Evolutionary conservation across 2,113 vertebrate genomes (phyloP).

Genomic region (Uropsilus gracilis): DNA sequence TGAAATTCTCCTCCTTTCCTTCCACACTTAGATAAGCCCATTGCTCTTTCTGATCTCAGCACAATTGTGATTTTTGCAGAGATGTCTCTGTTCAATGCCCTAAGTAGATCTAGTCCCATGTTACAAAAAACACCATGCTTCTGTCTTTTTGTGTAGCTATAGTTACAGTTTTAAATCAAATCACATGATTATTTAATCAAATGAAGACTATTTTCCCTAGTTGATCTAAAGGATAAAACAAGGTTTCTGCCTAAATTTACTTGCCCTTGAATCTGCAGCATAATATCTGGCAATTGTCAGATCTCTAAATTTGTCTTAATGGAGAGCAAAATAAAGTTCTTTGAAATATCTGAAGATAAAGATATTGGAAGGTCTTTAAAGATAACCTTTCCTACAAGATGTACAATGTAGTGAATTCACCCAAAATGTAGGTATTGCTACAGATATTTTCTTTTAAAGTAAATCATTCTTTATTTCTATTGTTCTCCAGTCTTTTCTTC

Average conservation of each 20-base stretch:
- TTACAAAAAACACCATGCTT: not conserved
- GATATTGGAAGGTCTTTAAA: not conserved
- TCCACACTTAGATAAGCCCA: not conserved
- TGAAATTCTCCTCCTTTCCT: not conserved
- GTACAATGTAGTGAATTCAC: not conserved
- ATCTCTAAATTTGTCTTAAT: conserved; percentile 4
- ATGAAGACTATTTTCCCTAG: not conserved
- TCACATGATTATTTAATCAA: not conserved
- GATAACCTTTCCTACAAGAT: not conserved
- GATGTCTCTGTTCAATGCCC: not conserved
- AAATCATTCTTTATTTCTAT: not conserved
- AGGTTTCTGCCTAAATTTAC: not conserved
- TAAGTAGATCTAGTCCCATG: not conserved
- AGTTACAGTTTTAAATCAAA: not conserved
- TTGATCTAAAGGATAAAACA: not conserved
- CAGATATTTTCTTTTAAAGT: not conserved
- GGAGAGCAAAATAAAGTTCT: not conserved
- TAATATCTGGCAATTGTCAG: not conserved
- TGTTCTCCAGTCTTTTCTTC: not conserved
- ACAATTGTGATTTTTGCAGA: not conserved
- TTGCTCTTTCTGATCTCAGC: not conserved
- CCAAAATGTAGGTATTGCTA: not conserved
- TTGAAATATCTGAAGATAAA: conserved; percentile 7
- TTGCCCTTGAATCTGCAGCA: not conserved
- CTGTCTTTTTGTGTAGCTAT: not conserved